phyloP scores from a whole-genome alignment of 2,797 vertebrate species.

The Acanthornis magna region DNA sequence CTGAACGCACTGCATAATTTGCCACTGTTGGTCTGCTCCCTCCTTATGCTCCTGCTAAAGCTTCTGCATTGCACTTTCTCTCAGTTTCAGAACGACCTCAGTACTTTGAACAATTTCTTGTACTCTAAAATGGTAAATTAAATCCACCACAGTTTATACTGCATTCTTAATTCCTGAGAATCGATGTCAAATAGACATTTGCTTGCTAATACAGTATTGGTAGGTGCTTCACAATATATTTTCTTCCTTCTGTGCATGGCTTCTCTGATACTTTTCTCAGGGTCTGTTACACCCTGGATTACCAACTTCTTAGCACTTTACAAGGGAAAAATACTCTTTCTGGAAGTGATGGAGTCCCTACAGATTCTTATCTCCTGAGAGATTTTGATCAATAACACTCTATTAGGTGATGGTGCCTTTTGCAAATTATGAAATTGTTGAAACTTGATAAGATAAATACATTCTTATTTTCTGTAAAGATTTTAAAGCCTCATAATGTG shows the following conservation, averaged over 20 bases:
- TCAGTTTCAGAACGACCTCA: not conserved
- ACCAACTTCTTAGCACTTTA: conserved; percentile 40
- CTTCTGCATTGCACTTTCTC: conserved; percentile 30
- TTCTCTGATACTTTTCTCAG: not conserved
- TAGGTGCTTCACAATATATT: not conserved
- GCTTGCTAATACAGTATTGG: not conserved
- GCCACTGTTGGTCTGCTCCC: not conserved
- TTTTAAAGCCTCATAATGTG: not conserved
- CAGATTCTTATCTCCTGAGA: conserved; percentile 35
- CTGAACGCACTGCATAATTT: conserved; percentile 1
- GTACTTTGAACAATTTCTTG: not conserved
- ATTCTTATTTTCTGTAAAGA: not conserved
- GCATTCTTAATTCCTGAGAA: not conserved
- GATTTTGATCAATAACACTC: conserved; percentile 47
- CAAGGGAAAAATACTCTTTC: conserved; percentile 23
- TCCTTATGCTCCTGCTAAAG: conserved; percentile 25
- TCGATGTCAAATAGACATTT: not conserved
- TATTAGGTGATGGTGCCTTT: not conserved
- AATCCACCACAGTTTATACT: not conserved
- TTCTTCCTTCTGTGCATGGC: not conserved
- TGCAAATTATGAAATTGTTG: conserved; percentile 24
- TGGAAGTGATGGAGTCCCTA: not conserved
- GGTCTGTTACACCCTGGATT: not conserved
- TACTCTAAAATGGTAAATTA: not conserved
- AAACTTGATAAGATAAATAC: not conserved